Evolutionary conservation across 1,140 invertebrate genomes (phyloP), one percentile per base, ranked within the genome.

Genomic region (Globodera ellingtonae): DNA sequence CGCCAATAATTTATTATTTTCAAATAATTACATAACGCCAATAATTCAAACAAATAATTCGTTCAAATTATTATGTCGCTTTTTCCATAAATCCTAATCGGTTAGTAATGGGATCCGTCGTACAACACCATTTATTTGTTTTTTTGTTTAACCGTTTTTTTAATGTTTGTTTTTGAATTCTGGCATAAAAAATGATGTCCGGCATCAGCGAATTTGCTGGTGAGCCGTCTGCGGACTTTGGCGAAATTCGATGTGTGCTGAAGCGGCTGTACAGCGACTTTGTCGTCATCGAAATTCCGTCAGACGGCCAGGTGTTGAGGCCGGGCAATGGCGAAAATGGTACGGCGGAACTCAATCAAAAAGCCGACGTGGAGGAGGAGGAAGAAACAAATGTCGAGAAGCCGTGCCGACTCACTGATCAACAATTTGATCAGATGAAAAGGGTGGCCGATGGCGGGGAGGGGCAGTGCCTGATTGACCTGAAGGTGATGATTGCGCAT

Each of bases 191-290:
- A 35, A 35, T 3, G 35, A 74, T 75, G 73, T 9, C 52, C 21
- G 56, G 35, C 21, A 52, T 62, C n/a, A 75, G 18, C 8, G 65
- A 62, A 44, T 56, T 65, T 56, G 73, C 56, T n/a, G 50, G 15
- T 56, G n/a, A 13, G 0, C 52, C 73, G 18, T 18, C 56, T 2
- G 47, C 24, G 44, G 18, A 69, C 56, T 21, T 8, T 21, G 35
- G 35, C 6, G 78, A 79, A 62, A 69, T 79, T 21, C 46, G 44
- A 9, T 80, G 79, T 21, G 44, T 78, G 35, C 48, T 80, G 44
- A 80, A 80, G 65, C 79, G 72, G 9, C 62, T 80, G 47, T 80
- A 80, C 75, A 78, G 73, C 56, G 78, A 80, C 47, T 80, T 80
- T 44, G 56, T 80, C 56, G 79, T 80, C 4, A 69, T 69, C 48